Conservation (phyloP, 1,140 invertebrate species). For the Fopius arisanus region DNA sequence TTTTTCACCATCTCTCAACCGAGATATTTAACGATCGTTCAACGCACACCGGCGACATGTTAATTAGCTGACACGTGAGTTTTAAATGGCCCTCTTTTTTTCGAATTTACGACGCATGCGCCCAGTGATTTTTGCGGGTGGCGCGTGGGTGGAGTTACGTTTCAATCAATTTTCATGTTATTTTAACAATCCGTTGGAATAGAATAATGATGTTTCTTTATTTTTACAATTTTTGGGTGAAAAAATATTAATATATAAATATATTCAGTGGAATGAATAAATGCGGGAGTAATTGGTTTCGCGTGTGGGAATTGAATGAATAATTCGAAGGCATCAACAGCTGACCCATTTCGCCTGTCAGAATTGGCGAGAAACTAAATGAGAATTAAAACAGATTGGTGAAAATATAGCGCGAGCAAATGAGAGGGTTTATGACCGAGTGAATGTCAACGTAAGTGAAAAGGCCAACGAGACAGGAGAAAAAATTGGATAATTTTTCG, state of each 20-base stretch:
- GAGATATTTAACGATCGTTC: conserved; percentile 8
- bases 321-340: conserved; percentile 45
- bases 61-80: conserved; percentile 32
- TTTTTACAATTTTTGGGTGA: no score
- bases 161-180: not conserved
- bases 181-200: not conserved
- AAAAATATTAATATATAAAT: no score
- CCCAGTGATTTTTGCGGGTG: not conserved
- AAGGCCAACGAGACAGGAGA: conserved; percentile 2
- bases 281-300: no score
- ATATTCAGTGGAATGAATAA: no score
- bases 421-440: not conserved
- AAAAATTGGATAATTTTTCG: not conserved
- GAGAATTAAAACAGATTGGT: not conserved
- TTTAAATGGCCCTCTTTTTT: conserved; percentile 13
- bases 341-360: conserved; percentile 51
- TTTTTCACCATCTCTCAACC: not conserved
- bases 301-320: no score
- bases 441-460: not conserved
- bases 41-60: conserved; percentile 22
- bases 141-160: not conserved
- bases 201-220: no score
- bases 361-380: not conserved
- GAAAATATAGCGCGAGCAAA: not conserved
- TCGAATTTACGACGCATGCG: conserved; percentile 22